Evolutionary conservation across 2,113 vertebrate species (phyloP).

Genomic region (Mixornis gularis): DNA sequence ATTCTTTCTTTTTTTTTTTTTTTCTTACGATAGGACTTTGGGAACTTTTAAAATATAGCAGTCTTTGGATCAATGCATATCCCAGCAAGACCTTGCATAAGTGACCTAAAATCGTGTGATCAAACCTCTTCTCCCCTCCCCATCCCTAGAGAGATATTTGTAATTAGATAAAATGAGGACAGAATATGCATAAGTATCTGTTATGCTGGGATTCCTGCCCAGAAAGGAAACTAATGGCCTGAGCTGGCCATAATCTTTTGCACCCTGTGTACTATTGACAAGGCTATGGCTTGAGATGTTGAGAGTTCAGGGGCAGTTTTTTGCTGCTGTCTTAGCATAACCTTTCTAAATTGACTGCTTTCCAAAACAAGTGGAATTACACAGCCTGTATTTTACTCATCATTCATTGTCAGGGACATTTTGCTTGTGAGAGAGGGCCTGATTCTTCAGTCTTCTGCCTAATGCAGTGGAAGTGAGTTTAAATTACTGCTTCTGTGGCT

Average conservation of each 20-base stretch:
- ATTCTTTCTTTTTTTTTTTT: background rate
- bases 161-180: slow-evolving; percentile 78
- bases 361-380: slow-evolving; percentile 23
- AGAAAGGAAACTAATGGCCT: slow-evolving; percentile 65
- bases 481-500: background rate
- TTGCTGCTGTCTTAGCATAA: background rate
- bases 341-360: slow-evolving; percentile 45
- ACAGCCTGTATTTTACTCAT: slow-evolving; percentile 6
- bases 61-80: slow-evolving; percentile 45
- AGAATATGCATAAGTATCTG: slow-evolving; percentile 75
- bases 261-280: slow-evolving; percentile 47
- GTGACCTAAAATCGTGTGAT: slow-evolving; percentile 71
- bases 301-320: slow-evolving; percentile 10
- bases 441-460: background rate
- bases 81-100: slow-evolving; percentile 40
- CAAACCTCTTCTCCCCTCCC: slow-evolving; percentile 62
- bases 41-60: slow-evolving; percentile 32
- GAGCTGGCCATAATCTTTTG: slow-evolving; percentile 51
- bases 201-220: slow-evolving; percentile 73
- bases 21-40: background rate
- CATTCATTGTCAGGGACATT: background rate
- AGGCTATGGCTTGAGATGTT: background rate
- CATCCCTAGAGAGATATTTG: slow-evolving; percentile 64
- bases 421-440: background rate
- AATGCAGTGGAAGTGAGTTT: background rate